These are phyloP conservation scores for Gallinago media DNA, from an alignment of 2,113 vertebrate genomes.

Conservation along the genomic window DNA sequence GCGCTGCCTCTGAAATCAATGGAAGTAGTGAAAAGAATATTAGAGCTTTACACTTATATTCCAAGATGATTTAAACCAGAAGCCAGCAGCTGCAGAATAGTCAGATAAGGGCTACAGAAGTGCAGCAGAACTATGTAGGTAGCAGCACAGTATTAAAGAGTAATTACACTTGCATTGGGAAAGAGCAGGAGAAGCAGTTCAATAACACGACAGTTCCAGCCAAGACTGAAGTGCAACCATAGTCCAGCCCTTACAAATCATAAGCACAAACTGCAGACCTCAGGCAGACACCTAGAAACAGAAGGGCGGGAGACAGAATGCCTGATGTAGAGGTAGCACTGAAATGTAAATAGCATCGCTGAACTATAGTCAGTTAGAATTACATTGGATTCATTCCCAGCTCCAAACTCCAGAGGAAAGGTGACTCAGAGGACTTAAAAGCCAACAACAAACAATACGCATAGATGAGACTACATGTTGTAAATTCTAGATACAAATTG, in stretches of 20 bases:
- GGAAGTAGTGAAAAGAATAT: neutral
- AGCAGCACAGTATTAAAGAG: neutral
- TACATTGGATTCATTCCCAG: neutral
- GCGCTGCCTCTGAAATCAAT: neutral
- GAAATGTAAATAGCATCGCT: neutral
- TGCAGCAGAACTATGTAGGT: neutral
- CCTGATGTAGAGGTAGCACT: neutral
- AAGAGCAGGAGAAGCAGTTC: neutral
- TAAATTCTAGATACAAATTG: neutral
- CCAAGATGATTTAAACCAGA: neutral
- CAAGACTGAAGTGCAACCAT: neutral
- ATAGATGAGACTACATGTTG: neutral
- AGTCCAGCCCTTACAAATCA: constrained; percentile 15
- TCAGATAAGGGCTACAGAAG: neutral
- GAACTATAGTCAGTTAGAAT: neutral
- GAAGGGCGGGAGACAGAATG: neutral
- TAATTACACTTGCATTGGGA: neutral
- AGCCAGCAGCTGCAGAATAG: neutral
- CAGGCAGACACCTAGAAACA: neutral
- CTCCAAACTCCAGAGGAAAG: neutral
- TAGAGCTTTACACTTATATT: neutral
- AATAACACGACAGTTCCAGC: neutral
- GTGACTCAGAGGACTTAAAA: neutral
- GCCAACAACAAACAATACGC: neutral
- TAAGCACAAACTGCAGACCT: constrained; percentile 17